Base-by-base conservation (phyloP, 2,113 vertebrate species). In the Clarias macrocephalus region DNA sequence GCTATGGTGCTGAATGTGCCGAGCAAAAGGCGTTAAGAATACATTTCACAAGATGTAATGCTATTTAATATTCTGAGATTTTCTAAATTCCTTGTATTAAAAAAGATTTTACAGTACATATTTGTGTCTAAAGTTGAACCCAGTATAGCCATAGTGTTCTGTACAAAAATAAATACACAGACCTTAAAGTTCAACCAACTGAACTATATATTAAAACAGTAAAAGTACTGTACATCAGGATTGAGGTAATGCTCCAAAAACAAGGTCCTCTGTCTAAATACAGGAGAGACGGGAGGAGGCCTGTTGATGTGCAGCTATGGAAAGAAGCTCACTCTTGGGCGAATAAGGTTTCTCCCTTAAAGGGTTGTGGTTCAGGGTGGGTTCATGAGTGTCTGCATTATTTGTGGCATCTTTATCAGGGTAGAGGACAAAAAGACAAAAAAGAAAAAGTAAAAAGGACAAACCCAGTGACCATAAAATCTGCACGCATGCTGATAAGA, bases 401-500 rank as follows among this genome's bases (percentile, higher is more conserved):
- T 95, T 93, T 94, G 92, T 94, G 91, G 91, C 83, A 89, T 93
- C 91, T 86, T 95, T 95, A 95, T 95, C 94, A 94, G 94, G 84
- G 88, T 93, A 92, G 93, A 94, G 93, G 92, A 92, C 93, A 92
- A 91, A 93, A 92, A 93, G 90, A 93, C 91, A 56, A 56, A 16
- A 79, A 56, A 9, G n/a, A 23, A 19, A 59, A 11, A 19, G 19
- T 19, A 15, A 93, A 95, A 95, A 94, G 92, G 91, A 93, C 92
- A 88, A 94, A 93, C 93, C 94, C 94, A 93, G 92, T 89, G 93
- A 93, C 93, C 93, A 93, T 94, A 94, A 79, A 94, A 94, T 93
- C 94, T 94, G 95, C 92, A 93, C 92, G 89, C 91, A 91, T 87
- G 91, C 94, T 94, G 95, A 95, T 95, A 95, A 95, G 93, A 91